Conservation (phyloP, 2,113 vertebrate species). For the Picathartes gymnocephalus region DNA sequence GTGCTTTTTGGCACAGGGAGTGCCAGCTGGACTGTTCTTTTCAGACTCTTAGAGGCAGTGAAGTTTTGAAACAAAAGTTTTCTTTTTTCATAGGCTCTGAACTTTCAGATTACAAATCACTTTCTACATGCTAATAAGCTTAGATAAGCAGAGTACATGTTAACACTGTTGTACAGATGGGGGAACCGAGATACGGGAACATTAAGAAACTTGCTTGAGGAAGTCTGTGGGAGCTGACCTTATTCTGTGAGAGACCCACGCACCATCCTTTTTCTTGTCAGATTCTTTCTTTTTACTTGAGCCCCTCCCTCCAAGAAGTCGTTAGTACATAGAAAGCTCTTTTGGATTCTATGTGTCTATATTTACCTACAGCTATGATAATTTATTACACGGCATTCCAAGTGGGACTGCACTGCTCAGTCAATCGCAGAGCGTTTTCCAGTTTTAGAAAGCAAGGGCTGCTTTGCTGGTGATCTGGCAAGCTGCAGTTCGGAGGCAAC, state of each 20-base stretch:
- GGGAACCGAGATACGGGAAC: background rate
- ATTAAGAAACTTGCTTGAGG: conserved; percentile 50
- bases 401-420: conserved; percentile 48
- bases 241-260: conserved; percentile 45
- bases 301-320: background rate
- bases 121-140: conserved; percentile 35
- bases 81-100: background rate
- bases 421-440: conserved; percentile 30
- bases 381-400: background rate
- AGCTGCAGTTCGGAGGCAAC: conserved; percentile 28
- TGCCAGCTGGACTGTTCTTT: conserved; percentile 1
- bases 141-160: conserved; percentile 29
- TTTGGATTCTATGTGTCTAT: conserved; percentile 37
- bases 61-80: conserved; percentile 29
- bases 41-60: background rate
- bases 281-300: background rate
- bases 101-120: conserved; percentile 11
- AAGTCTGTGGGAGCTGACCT: conserved; percentile 59
- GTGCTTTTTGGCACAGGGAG: background rate
- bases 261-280: conserved; percentile 58
- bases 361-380: conserved; percentile 29
- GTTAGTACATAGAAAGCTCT: conserved; percentile 14
- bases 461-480: conserved; percentile 45
- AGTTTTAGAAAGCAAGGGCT: conserved; percentile 34
- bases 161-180: conserved; percentile 55